phyloP scores from a whole-genome alignment of 2,113 vertebrate genomes.

The Halichoeres trimaculatus region DNA sequence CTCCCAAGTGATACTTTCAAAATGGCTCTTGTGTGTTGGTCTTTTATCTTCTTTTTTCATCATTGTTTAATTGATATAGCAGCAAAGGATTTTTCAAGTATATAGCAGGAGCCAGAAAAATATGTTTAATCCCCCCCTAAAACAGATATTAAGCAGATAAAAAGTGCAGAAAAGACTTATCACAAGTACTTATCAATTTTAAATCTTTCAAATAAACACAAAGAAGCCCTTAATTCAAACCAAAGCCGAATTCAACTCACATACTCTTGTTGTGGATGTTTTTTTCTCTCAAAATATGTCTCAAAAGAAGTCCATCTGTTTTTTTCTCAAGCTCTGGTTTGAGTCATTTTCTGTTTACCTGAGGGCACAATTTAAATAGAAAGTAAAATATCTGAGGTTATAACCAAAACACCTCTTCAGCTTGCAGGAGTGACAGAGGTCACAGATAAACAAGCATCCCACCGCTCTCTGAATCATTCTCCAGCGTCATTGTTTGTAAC shows the following conservation, averaged over 20 bases:
- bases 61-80: neutral
- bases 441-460: conserved; percentile 20
- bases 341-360: neutral
- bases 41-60: conserved; percentile 2
- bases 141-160: neutral
- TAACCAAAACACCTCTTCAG: conserved; percentile 26
- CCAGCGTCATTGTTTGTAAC: neutral
- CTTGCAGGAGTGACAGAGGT: conserved; percentile 16
- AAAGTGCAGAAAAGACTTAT: neutral
- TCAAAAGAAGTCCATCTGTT: neutral
- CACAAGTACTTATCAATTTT: neutral
- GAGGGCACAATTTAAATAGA: neutral
- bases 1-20: neutral
- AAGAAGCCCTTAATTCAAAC: neutral
- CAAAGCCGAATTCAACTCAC: neutral
- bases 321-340: neutral
- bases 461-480: conserved; percentile 17
- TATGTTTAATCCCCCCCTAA: neutral
- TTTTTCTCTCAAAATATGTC: neutral
- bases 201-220: neutral
- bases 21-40: neutral
- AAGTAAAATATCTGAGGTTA: conserved; percentile 1
- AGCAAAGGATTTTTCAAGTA: neutral
- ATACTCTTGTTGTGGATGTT: neutral
- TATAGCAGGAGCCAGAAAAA: neutral